Percentiles rank a stretch among this genome's conserved stretches.
These are phyloP conservation scores for Leptothorax acervorum DNA, from an alignment of 2,888 invertebrate genomes.

Conservation along the genomic window DNA sequence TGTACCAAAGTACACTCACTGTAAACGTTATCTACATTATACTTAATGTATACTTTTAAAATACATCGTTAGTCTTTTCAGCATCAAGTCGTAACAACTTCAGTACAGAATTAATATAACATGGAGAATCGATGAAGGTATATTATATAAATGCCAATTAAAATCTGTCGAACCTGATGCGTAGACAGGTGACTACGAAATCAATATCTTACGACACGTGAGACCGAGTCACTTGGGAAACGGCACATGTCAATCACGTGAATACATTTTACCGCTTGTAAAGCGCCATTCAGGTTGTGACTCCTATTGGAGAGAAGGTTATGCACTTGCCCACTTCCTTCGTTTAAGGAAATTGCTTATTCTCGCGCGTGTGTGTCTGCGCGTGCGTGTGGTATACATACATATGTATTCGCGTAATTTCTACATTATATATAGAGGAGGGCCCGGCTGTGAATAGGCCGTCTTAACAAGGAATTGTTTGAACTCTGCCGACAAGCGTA, in stretches of 20 bases:
- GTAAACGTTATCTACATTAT: background rate
- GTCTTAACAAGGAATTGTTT: background rate
- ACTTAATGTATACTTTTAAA: background rate
- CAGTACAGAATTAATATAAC: background rate
- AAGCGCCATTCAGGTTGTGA: constrained; percentile 70
- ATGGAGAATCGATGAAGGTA: background rate
- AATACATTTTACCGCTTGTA: constrained; percentile 53
- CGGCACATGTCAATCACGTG: constrained; percentile 69
- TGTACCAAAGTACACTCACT: background rate
- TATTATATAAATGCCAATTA: background rate
- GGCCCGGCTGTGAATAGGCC: constrained; percentile 24
- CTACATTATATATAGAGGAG: constrained; percentile 46
- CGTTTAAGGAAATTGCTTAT: constrained; percentile 74
- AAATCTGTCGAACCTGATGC: background rate
- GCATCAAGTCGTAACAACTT: background rate
- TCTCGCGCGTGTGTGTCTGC: constrained; percentile 21
- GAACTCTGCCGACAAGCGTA: background rate
- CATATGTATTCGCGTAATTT: constrained; percentile 32
- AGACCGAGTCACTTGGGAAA: constrained; percentile 41
- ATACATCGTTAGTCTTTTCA: background rate
- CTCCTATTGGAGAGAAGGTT: constrained; percentile 69
- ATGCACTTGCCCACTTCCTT: constrained; percentile 75
- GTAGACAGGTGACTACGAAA: background rate
- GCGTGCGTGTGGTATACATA: background rate
- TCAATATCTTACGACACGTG: constrained; percentile 13